Base-by-base conservation (phyloP, 1,140 invertebrate species). In the Drosophila willistoni region DNA sequence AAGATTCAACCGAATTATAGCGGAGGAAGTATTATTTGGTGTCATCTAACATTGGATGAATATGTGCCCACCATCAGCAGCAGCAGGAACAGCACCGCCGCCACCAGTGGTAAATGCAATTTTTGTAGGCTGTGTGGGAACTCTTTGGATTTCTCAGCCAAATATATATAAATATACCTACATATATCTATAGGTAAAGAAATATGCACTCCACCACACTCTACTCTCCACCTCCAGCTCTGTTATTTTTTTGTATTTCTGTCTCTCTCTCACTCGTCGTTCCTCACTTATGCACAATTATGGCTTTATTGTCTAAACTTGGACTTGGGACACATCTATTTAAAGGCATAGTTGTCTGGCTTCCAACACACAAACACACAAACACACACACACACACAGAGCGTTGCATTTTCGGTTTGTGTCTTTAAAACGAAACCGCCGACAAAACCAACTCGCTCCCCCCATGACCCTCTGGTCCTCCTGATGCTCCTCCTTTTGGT, bases 301-400 rank as follows among this genome's bases (percentile, higher is more conserved):
- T 89, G 84, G 84, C 84, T 89, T 89, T 84, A 87, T 87, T 87
- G 84, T 89, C 84, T 87, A 84, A 87, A 87, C 84, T 87, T 87
- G 84, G 84, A 22, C 44, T 51, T 51, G 44, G 44, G 44, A 77
- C 84, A 87, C 84, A 89, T 87, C 83, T 87, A 87, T 87, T 87
- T 87, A 87, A 87, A 87, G 83, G 84, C 79, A 89, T 83, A 33
- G 62, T 63, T 65, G 65, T 66, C 64, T 55, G 70, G 64, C 76
- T 70, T 22, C 17, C 44, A 51, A 51, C 44, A 51, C 44, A 47
- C 44, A 47, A 62, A 74, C 33, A 34, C 33, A 34, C 34, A 47
- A 17, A 51, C 44, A 51, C 63, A 74, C 33, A 34, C 33, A 34
- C 34, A 47, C 44, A 51, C 44, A 51, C 63, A 74, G 71, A 86